phyloP scores from a whole-genome alignment of 2,113 vertebrate genomes.

The Cephalophus harveyi region DNA sequence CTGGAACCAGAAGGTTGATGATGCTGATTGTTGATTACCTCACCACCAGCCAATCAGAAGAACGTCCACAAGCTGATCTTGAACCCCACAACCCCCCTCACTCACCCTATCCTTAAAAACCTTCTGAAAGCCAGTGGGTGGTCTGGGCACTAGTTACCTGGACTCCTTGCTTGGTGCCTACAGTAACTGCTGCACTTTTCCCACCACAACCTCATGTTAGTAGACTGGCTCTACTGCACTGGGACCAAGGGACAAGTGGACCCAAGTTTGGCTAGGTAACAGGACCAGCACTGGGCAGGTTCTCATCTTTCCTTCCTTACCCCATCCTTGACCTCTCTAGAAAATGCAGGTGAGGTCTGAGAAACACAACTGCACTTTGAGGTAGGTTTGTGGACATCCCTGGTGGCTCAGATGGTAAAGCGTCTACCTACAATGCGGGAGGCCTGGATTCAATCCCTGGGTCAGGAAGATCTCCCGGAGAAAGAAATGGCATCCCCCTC shows the following conservation, averaged over 20 bases:
- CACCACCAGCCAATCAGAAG: neutral
- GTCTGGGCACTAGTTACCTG: neutral
- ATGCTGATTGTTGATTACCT: neutral
- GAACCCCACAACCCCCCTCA: neutral
- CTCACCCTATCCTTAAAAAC: neutral
- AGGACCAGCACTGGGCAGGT: neutral
- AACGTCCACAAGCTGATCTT: neutral
- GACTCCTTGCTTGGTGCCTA: neutral
- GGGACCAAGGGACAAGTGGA: neutral
- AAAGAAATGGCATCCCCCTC: neutral
- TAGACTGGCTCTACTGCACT: neutral
- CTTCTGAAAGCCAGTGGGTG: neutral
- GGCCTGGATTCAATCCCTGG: neutral
- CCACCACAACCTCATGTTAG: too few species aligned
- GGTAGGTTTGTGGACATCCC: neutral
- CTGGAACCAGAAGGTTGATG: neutral
- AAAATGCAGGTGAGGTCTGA: neutral
- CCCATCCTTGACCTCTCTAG: neutral
- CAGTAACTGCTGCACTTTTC: neutral
- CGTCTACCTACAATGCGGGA: neutral
- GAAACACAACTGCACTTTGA: neutral
- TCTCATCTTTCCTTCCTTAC: neutral
- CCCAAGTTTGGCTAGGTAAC: neutral
- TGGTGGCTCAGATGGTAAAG: neutral
- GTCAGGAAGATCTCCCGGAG: neutral